Evolutionary conservation across 2,113 vertebrate genomes (phyloP).

Genomic region (Halichoerus grypus): DNA sequence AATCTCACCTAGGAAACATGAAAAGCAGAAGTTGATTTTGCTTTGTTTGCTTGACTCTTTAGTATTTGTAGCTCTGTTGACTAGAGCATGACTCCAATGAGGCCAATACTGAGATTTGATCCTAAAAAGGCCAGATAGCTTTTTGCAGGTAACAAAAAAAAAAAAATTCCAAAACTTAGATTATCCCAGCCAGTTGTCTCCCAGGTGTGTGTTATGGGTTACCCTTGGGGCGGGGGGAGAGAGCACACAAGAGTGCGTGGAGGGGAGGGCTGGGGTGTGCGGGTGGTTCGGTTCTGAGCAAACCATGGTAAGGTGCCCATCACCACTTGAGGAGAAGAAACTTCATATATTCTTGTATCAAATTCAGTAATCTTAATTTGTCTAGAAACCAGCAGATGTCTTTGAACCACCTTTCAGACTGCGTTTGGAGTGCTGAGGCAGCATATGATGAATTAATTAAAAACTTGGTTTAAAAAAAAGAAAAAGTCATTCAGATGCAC

Average conservation of each 20-base stretch:
- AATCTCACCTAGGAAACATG: not conserved
- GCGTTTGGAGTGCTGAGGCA: slow-evolving; percentile 30
- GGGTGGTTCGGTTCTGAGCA: not conserved
- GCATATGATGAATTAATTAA: slow-evolving; percentile 41
- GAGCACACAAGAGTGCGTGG: not conserved
- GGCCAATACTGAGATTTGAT: not conserved
- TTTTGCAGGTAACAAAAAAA: slow-evolving; percentile 24
- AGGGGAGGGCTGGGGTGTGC: no score
- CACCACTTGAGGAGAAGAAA: not conserved
- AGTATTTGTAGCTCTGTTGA: slow-evolving; percentile 45
- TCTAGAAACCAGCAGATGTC: not conserved
- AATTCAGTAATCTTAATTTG: not conserved
- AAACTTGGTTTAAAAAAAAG: slow-evolving; percentile 39
- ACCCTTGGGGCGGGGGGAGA: no score
- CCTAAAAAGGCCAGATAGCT: not conserved
- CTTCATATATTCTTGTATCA: not conserved
- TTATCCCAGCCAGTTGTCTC: not conserved
- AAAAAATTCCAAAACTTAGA: not conserved
- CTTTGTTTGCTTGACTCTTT: not conserved
- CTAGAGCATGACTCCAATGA: not conserved
- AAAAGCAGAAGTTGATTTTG: slow-evolving; percentile 35
- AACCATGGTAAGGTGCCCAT: not conserved
- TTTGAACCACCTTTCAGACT: not conserved
- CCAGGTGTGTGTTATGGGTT: not conserved
- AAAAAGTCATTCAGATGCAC: slow-evolving; percentile 55